Evolutionary conservation across 2,113 vertebrate genomes (phyloP).

Genomic region (Calonectris borealis): DNA sequence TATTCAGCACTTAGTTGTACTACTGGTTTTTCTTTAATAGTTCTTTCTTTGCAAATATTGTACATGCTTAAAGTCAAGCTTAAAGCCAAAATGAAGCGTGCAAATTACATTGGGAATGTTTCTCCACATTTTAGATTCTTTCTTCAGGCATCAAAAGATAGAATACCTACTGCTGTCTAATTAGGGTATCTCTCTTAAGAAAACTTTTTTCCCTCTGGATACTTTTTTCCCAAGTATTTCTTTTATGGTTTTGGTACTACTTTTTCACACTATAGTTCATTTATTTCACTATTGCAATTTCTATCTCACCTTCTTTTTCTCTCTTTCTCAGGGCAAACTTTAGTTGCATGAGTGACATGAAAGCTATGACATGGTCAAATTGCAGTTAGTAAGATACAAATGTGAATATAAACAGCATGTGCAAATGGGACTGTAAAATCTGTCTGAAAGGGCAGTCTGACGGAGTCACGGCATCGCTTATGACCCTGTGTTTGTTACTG

Average conservation of each 20-base stretch:
- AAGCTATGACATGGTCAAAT: not conserved
- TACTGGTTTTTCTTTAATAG: not conserved
- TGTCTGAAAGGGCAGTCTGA: not conserved
- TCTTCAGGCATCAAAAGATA: not conserved
- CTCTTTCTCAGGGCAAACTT: not conserved
- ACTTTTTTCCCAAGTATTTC: not conserved
- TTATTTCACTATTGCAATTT: not conserved
- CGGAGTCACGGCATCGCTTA: not conserved
- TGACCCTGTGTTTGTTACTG: not conserved
- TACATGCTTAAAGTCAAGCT: not conserved
- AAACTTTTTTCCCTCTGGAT: rapidly evolving
- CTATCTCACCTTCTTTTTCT: not conserved
- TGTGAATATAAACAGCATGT: rapidly evolving
- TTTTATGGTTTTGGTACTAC: not conserved
- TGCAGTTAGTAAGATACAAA: not conserved
- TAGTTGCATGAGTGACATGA: not conserved
- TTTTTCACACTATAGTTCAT: not conserved
- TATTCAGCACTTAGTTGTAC: not conserved
- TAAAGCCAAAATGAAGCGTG: not conserved
- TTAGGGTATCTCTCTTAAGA: not conserved
- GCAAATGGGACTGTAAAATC: not conserved
- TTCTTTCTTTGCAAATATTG: not conserved
- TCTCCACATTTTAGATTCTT: not conserved
- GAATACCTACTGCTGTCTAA: not conserved
- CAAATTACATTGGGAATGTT: not conserved